Base-by-base conservation (phyloP, 2,888 invertebrate species). In the Athalia rosae region DNA sequence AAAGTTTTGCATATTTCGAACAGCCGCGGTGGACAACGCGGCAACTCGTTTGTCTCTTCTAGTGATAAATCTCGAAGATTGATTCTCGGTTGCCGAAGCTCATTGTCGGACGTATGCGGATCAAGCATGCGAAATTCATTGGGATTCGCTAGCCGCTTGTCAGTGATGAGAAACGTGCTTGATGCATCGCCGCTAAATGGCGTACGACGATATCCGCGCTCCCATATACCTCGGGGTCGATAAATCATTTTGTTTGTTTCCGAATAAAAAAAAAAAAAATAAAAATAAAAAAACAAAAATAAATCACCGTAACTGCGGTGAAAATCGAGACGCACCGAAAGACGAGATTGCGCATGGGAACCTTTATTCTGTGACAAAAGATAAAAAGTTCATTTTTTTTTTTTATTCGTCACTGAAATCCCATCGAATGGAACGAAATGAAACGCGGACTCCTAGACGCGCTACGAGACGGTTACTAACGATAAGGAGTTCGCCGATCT, bases 31-130 rank as follows among this genome's bases (percentile, higher is more conserved):
- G 28, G 28, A 28, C 28, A 28, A 28, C 28, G 28, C 53, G 61
- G 74, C 48, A 61, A 74, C 61, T 61, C 61, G 74, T 74, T 74
- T 74, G 74, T 74, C 74, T 74, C 61, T 61, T 56, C 61, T 74
- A 48, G 48, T 62, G 74, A 74, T 74, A 43, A 74, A 74, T 74
- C 47, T 48, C 50, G 48, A 45, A 74, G 74, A 58, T 74, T 62
- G 74, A 74, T 74, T 61, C 71, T 71, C 53, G 71, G 74, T 61
- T 28, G 28, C 28, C 48, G 50, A 71, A 59, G 59, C 15, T 74
- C 50, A 74, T 28, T 61, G 61, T 59, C 48, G 28, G 74, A 71
- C 58, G 28, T 28, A 58, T 71, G 56, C 59, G 71, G 5, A 71
- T 45, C 58, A 74, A 48, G 61, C 62, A 74, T 74, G 74, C 74